Percentiles rank a stretch among this genome's conserved stretches.
These are phyloP conservation scores for Heteromyza rotundicornis DNA, from an alignment of 2,888 invertebrate species.

Conservation along the genomic window DNA sequence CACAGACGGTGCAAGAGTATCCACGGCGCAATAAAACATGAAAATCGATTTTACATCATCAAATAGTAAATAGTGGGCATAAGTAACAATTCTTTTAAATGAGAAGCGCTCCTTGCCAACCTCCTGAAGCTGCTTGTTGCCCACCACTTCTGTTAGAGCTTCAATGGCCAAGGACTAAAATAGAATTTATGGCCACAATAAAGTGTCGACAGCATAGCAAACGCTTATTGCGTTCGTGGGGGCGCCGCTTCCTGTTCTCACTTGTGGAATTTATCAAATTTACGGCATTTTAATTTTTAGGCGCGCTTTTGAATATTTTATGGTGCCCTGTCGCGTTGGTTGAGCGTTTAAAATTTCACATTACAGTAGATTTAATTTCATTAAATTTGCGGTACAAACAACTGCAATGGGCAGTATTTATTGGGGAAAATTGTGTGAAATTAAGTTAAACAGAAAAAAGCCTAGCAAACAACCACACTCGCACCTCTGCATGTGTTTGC, in stretches of 20 bases:
- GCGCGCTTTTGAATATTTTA: neutral
- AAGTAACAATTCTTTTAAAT: neutral
- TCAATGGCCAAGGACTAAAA: neutral
- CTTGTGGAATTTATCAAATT: constrained; percentile 5
- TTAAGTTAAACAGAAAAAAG: no score
- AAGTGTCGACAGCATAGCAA: neutral
- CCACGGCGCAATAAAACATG: neutral
- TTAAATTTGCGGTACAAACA: neutral
- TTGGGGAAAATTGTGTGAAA: no score
- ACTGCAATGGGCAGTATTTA: no score
- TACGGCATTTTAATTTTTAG: neutral
- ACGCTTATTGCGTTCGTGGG: neutral
- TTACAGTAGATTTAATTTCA: neutral
- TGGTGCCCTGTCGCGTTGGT: no score
- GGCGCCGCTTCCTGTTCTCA: neutral
- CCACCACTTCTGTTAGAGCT: no score
- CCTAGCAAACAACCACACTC: no score
- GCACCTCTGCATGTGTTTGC: no score
- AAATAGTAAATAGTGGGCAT: neutral
- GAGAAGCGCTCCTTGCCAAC: no score
- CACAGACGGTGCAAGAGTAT: neutral
- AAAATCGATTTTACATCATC: constrained; percentile 4
- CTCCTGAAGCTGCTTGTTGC: no score
- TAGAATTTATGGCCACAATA: constrained; percentile 1
- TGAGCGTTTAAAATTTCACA: neutral